Evolutionary conservation across 2,797 vertebrate species (phyloP).

Genomic region (Chanos chanos): DNA sequence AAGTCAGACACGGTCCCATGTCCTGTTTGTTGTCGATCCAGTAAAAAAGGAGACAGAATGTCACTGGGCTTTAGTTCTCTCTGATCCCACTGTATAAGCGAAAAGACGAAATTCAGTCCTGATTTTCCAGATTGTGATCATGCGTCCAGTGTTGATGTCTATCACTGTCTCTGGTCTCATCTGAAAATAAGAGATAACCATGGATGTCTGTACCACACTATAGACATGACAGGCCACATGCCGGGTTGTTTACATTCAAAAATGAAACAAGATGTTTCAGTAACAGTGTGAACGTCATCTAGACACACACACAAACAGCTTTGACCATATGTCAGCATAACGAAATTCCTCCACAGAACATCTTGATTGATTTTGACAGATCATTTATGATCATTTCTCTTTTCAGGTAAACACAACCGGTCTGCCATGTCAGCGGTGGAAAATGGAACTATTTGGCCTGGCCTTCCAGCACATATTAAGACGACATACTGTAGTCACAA

Average conservation of each 20-base stretch:
- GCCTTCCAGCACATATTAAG: no score
- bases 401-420: no score
- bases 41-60: background rate
- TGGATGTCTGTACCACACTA: slow-evolving; percentile 5
- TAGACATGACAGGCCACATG: background rate
- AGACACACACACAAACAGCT: no score
- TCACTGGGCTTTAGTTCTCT: slow-evolving; percentile 12
- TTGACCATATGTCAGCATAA: no score
- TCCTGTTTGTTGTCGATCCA: background rate
- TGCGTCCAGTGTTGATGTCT: slow-evolving; percentile 14
- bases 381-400: no score
- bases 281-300: no score
- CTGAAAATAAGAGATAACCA: background rate
- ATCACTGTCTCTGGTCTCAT: slow-evolving; percentile 18
- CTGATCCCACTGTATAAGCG: background rate
- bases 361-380: no score
- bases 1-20: slow-evolving; percentile 10
- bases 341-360: no score
- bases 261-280: no score
- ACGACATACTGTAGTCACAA: no score
- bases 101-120: background rate
- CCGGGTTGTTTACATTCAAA: background rate
- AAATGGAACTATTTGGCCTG: no score
- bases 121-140: background rate
- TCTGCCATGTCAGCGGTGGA: no score